Conservation (phyloP, 2,797 vertebrate genomes). For the Threskiornis aethiopicus region DNA sequence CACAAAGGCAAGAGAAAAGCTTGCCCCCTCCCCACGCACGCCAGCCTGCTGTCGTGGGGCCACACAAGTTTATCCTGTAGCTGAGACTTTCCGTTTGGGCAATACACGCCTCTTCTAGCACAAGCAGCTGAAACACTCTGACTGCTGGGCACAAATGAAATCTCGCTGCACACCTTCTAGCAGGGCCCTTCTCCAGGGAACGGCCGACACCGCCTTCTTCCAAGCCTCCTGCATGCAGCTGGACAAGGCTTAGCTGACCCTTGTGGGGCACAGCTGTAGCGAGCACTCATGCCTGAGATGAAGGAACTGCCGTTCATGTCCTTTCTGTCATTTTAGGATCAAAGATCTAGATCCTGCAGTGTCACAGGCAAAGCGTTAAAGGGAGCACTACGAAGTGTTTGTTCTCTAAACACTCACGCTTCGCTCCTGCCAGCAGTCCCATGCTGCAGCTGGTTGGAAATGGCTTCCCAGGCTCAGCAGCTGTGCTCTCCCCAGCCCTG, state of each 20-base stretch:
- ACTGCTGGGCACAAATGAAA: neutral
- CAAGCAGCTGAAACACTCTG: neutral
- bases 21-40: neutral
- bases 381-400: neutral
- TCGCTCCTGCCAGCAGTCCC: neutral
- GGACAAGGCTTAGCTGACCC: neutral
- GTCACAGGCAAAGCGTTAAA: neutral
- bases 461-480: neutral
- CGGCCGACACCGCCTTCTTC: neutral
- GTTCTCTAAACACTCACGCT: neutral
- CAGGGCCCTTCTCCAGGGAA: neutral
- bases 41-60: neutral
- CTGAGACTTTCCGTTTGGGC: neutral
- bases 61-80: neutral
- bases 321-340: neutral
- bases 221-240: neutral
- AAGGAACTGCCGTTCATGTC: neutral
- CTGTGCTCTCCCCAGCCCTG: neutral
- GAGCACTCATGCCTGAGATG: neutral
- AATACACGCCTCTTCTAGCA: rapidly evolving
- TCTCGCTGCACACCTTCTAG: neutral
- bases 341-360: neutral
- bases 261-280: neutral
- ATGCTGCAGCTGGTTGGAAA: neutral
- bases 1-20: neutral